Evolutionary conservation across 2,888 invertebrate species (phyloP), one percentile per base, ranked within the genome.

Genomic region (Thalpophila matura): DNA sequence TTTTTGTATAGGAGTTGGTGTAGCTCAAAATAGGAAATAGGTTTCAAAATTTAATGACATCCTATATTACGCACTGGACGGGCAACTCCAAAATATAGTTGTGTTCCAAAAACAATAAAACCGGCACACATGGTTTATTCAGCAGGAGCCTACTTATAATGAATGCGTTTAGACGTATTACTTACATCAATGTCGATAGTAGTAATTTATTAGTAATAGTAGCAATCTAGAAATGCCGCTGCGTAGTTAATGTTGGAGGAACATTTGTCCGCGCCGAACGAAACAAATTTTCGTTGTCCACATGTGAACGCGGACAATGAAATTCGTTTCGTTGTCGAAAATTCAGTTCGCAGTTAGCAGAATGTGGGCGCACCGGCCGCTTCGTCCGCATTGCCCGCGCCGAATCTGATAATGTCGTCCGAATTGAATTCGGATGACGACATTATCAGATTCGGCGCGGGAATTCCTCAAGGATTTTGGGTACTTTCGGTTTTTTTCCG

Each of bases 51-150:
- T 49, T 20, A 43, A 26, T 29, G 22, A 27, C 22, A 27, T 18
- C 6, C 16, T 18, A 4, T 14, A 16, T 26, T 47, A 14, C 20
- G 29, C 35, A 22, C 12, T 24, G 12, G 6, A 37, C 24, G 12
- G 20, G 18, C 18, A 24, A 31, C 29, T 29, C n/a, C 12, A 59
- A 59, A 14, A 67, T 42, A 29, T n/a, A 18, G 31, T 16, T 18
- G 29, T 43, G 35, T 16, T 37, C 20, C 9, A 26, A 20, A 59
- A 47, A 29, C 14, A 22, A 7, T 5, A 0, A 20, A 68, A 27
- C n/a, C 49, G 22, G 62, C 37, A 43, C 26, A n/a, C 31, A 43
- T 69, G 16, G 29, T 14, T 69, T 38, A 37, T 43, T 49, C 50
- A 69, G 12, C 26, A 31, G 20, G 40, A n/a, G n/a, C n/a, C n/a